Base-by-base conservation (phyloP, 1,140 invertebrate species). In the Cyclina sinensis region DNA sequence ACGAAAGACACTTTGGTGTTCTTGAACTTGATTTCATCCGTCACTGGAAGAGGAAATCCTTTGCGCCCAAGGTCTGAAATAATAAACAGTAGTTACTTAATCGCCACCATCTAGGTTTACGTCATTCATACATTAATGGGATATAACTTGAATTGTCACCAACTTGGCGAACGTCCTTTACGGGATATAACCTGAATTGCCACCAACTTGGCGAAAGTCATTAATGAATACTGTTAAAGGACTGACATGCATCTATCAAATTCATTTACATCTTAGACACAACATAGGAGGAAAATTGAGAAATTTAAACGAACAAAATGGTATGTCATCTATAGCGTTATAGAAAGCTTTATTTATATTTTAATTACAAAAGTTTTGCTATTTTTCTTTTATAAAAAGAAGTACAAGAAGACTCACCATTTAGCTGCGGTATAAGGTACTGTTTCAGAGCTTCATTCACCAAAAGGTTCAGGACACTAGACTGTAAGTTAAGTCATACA, bases 41-140 rank as follows among this genome's bases (percentile, higher is more conserved):
- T 88, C n/a, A 88, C 78, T 54, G 86, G 86, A 5, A 88, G 78
- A 18, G 86, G 86, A 43, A 88, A 88, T 21, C 86, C 86, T 48
- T 73, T 80, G 30, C 35, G 27, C 11, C 86, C 86, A 24, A 88
- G 32, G 32, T 81, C 83, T 86, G 39, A 11, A 82, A 82, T 9
- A n/a, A 57, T n/a, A 39, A 59, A 46, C 43, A 7, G 43, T 46
- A 46, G 7, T n/a, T n/a, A n/a, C n/a, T n/a, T n/a, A 11, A 51
- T 11, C 9, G 18, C 18, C n/a, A n/a, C 18, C 18, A 51, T 9
- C 48, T 11, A 18, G 9, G 48, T 9, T 18, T 11, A 51, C 18
- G 48, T 51, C 18, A 51, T 51, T 51, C 18, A 51, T n/a, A n/a
- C n/a, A n/a, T n/a, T n/a, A n/a, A n/a, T 51, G 18, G 18, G 48